phyloP scores from a whole-genome alignment of 2,113 vertebrate species.

The Psephotus haematonotus region DNA sequence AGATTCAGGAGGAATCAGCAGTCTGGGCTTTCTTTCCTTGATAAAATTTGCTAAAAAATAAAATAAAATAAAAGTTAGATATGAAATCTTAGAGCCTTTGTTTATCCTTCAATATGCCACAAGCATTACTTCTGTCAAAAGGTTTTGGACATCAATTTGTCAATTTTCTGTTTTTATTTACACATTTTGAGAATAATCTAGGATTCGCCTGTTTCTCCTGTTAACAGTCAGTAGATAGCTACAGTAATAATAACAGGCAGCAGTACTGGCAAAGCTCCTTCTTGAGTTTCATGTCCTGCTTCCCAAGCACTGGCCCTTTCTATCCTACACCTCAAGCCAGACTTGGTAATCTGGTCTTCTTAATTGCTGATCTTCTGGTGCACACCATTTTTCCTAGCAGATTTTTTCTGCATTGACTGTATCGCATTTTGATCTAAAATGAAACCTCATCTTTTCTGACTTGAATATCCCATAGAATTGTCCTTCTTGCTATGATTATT shows the following conservation, averaged over 20 bases:
- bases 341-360: background rate
- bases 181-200: background rate
- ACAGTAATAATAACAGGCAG: background rate
- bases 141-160: background rate
- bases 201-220: background rate
- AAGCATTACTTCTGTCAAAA: background rate
- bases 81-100: background rate
- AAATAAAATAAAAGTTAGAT: background rate
- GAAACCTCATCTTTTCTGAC: background rate
- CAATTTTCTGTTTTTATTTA: background rate
- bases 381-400: background rate
- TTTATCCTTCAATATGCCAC: background rate
- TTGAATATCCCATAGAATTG: background rate
- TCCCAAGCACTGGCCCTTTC: background rate
- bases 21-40: slow-evolving; percentile 83
- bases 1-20: slow-evolving; percentile 82
- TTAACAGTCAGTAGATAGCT: background rate
- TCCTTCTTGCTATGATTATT: background rate
- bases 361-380: background rate
- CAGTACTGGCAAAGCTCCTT: background rate
- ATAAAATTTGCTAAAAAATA: slow-evolving; percentile 84
- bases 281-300: background rate
- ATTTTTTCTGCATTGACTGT: background rate
- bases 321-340: background rate
- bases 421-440: background rate